A percentile compares a stretch with the other conserved stretches of the same genome.
These are phyloP conservation scores for Leptinotarsa defecta DNA, from an alignment of 1,140 invertebrate species.

Conservation along the genomic window DNA sequence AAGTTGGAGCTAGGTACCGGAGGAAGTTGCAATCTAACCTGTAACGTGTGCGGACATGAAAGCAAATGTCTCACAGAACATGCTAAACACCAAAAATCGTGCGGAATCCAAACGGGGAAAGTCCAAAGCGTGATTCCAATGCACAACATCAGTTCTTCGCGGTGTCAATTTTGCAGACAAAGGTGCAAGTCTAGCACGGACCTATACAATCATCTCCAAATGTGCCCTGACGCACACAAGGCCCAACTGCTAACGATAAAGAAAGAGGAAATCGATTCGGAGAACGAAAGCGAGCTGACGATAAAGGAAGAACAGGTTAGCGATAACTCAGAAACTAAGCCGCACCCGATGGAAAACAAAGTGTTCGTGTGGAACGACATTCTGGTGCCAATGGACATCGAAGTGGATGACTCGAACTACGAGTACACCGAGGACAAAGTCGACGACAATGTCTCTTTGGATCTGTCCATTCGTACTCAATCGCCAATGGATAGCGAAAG, in stretches of 20 bases:
- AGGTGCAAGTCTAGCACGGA: conserved; percentile 81
- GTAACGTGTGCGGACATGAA: conserved; percentile 75
- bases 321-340: conserved; percentile 55
- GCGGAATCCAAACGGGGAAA: conserved; percentile 59
- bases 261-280: conserved; percentile 36
- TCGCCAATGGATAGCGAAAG: conserved; percentile 51
- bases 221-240: conserved; percentile 64
- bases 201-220: conserved; percentile 73
- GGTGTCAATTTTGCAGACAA: conserved; percentile 83
- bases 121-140: conserved; percentile 52
- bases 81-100: conserved; percentile 73
- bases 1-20: conserved; percentile 64
- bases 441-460: conserved; percentile 49
- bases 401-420: conserved; percentile 56
- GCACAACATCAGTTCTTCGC: conserved; percentile 68
- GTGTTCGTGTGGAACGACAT: conserved; percentile 77
- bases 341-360: conserved; percentile 75
- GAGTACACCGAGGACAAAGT: conserved; percentile 48
- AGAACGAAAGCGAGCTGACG: conserved; percentile 54
- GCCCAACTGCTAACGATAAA: conserved; percentile 32
- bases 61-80: conserved; percentile 85
- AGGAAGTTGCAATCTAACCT: conserved; percentile 64
- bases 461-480: conserved; percentile 51
- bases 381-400: conserved; percentile 54
- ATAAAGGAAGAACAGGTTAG: conserved; percentile 47